Percentiles rank a stretch among this genome's conserved stretches.
phyloP scores from a whole-genome alignment of 1,140 invertebrate genomes.

The Aradophagus sp. region DNA sequence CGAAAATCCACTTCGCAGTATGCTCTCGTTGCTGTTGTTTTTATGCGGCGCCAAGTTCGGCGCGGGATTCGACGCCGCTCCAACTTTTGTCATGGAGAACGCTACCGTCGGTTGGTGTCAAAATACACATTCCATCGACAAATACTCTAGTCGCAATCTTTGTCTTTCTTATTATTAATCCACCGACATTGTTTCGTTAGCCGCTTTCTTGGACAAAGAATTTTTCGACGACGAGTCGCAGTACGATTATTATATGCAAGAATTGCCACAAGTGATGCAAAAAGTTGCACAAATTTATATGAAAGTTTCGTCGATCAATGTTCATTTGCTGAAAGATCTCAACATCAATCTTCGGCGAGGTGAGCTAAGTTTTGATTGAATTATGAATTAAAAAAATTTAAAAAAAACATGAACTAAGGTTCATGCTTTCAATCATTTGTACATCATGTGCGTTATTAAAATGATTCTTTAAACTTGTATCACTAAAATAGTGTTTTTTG shows the following conservation, averaged over 20 bases:
- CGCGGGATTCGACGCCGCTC: constrained; percentile 13
- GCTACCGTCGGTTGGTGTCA: constrained; percentile 34
- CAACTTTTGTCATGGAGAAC: constrained; percentile 23
- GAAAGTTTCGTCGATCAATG: constrained; percentile 78
- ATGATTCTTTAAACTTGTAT: too few relatives aligned
- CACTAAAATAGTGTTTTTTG: too few relatives aligned
- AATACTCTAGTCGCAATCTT: too few relatives aligned
- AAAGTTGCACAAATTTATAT: constrained; percentile 78
- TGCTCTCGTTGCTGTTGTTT: constrained; percentile 32
- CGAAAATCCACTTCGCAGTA: constrained; percentile 30
- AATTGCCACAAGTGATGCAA: constrained; percentile 78
- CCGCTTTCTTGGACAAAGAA: constrained; percentile 19
- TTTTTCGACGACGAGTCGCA: constrained; percentile 24
- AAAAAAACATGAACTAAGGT: too few relatives aligned
- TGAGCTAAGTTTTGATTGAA: too few relatives aligned
- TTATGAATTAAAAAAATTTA: too few relatives aligned
- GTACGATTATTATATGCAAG: constrained; percentile 66
- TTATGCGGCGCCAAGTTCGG: constrained; percentile 22
- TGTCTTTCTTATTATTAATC: too few relatives aligned
- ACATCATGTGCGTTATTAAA: too few relatives aligned
- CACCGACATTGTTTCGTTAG: constrained; percentile 6
- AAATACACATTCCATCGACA: too few relatives aligned
- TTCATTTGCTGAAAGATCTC: constrained; percentile 79
- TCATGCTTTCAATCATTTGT: too few relatives aligned
- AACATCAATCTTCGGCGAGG: constrained; percentile 80